A percentile compares a stretch with the other conserved stretches of the same genome.
phyloP scores from a whole-genome alignment of 2,888 invertebrate species.

The Drosophila colorata region DNA sequence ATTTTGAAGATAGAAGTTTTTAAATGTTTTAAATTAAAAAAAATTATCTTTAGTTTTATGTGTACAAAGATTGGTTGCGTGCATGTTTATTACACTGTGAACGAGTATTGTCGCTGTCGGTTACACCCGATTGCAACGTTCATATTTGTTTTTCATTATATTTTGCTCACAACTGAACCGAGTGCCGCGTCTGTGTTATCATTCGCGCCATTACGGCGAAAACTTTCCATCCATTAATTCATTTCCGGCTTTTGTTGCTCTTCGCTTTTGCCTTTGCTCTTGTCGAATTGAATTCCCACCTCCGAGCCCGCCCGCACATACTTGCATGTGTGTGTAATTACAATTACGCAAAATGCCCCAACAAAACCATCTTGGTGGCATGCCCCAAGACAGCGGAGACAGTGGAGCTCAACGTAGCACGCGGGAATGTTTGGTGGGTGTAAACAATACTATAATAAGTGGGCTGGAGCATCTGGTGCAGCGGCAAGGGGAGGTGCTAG shows the following conservation, averaged over 20 bases:
- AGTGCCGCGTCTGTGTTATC: conserved; percentile 20
- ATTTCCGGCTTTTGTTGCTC: conserved; percentile 50
- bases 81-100: too few relatives aligned
- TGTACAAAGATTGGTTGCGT: too few relatives aligned
- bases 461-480: neutral
- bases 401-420: conserved; percentile 8
- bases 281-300: neutral
- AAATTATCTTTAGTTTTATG: too few relatives aligned
- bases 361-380: conserved; percentile 29
- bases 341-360: conserved; percentile 61
- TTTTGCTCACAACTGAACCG: neutral
- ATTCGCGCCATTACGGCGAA: conserved; percentile 32
- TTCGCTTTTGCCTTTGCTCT: conserved; percentile 23
- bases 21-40: too few relatives aligned
- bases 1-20: too few relatives aligned
- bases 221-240: conserved; percentile 71
- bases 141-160: neutral
- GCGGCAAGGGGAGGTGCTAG: neutral
- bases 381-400: conserved; percentile 25
- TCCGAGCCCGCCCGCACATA: conserved; percentile 7
- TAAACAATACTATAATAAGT: conserved; percentile 40
- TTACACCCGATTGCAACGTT: too few relatives aligned
- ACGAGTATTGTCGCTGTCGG: too few relatives aligned
- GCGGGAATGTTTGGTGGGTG: conserved; percentile 21
- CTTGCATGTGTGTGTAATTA: conserved; percentile 62